A percentile compares a stretch with the other conserved stretches of the same genome.
phyloP scores from a whole-genome alignment of 2,113 vertebrate species.

The Bubo blakistoni region DNA sequence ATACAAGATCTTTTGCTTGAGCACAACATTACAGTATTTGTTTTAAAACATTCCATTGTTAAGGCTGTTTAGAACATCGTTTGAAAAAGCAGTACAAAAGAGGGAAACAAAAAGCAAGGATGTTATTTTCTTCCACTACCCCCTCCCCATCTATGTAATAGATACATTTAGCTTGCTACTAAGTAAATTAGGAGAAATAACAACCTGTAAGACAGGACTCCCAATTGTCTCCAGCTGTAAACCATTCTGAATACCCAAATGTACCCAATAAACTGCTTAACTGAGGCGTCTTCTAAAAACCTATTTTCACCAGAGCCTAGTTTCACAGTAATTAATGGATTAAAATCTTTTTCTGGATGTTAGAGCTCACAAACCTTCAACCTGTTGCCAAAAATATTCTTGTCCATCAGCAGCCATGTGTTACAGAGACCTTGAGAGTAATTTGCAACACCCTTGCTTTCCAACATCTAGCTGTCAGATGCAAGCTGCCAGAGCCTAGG shows the following conservation, averaged over 20 bases:
- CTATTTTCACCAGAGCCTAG: background rate
- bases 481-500: background rate
- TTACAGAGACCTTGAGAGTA: background rate
- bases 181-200: background rate
- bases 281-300: background rate
- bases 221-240: background rate
- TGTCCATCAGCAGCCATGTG: rapidly evolving
- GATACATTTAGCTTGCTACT: background rate
- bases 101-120: background rate
- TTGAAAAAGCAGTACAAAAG: background rate
- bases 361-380: background rate
- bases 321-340: constrained; percentile 42
- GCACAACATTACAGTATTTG: background rate
- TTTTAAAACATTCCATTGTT: background rate
- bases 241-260: background rate
- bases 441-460: background rate
- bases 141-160: background rate
- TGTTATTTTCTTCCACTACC: background rate
- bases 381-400: background rate
- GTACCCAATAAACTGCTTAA: background rate
- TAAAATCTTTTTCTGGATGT: background rate
- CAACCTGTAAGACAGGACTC: background rate
- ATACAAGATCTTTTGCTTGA: background rate
- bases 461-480: background rate
- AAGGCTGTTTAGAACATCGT: background rate